A percentile compares a stretch with the other conserved stretches of the same genome.
phyloP scores from a whole-genome alignment of 53 echinoderm and acorn worm species.

The Apostichopus leukothele region DNA sequence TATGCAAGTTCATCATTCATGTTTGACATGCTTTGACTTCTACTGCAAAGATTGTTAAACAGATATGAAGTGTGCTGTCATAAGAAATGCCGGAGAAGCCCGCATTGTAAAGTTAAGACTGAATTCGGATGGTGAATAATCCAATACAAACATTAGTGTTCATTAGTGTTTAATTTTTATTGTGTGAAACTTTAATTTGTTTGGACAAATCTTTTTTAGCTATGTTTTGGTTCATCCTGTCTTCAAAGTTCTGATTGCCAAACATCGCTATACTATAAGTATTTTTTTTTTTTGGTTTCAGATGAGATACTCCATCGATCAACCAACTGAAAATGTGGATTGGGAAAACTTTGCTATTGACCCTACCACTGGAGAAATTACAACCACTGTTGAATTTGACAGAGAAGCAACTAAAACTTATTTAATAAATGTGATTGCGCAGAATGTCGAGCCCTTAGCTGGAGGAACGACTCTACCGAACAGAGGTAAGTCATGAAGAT shows the following conservation, averaged over 20 bases:
- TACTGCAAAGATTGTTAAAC: too few relatives aligned
- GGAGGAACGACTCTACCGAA: constrained; percentile 42
- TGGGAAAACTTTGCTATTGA: constrained; percentile 62
- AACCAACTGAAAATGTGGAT: constrained; percentile 38
- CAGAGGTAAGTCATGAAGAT: constrained; percentile 47
- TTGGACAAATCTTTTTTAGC: neutral
- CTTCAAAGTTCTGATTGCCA: neutral
- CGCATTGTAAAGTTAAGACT: too few relatives aligned
- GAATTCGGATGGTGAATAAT: too few relatives aligned
- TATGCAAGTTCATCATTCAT: too few relatives aligned
- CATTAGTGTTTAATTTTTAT: neutral
- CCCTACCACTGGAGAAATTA: constrained; percentile 60
- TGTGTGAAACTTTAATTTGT: too few relatives aligned
- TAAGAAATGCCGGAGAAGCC: too few relatives aligned
- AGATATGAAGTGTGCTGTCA: too few relatives aligned
- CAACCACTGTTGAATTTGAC: constrained; percentile 62
- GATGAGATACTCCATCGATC: constrained; percentile 59
- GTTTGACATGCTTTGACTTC: too few relatives aligned
- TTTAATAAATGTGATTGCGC: constrained; percentile 60
- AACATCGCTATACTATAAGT: neutral
- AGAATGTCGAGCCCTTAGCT: constrained; percentile 13
- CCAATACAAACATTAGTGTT: too few relatives aligned
- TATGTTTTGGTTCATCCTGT: neutral
- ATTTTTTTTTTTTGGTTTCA: neutral
- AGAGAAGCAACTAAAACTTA: constrained; percentile 53